Conservation (phyloP, 2,888 invertebrate genomes). For the Carterocephalus palaemon region DNA sequence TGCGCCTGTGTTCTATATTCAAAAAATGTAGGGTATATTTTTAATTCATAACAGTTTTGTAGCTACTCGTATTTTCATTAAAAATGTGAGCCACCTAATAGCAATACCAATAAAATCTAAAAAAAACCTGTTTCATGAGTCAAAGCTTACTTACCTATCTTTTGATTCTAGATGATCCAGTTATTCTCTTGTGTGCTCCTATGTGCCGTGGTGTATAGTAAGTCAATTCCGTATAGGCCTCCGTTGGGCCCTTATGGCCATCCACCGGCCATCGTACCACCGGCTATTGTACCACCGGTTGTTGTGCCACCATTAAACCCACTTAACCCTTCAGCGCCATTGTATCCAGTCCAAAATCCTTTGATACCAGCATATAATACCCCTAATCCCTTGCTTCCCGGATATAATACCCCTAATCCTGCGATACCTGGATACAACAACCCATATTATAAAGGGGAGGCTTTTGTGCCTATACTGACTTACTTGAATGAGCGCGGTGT, state of each 20-base stretch:
- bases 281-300: no score
- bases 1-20: no score
- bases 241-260: neutral
- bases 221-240: slow-evolving; percentile 7
- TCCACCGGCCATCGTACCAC: slow-evolving; percentile 5
- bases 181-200: slow-evolving; percentile 26
- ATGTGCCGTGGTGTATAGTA: slow-evolving; percentile 24
- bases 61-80: no score
- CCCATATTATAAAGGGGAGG: slow-evolving; percentile 51
- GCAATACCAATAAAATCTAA: no score
- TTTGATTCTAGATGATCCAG: slow-evolving; percentile 40
- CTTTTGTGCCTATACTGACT: slow-evolving; percentile 72
- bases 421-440: slow-evolving; percentile 42
- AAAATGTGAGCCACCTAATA: no score
- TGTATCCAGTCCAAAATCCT: slow-evolving; percentile 37
- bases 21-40: no score
- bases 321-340: slow-evolving; percentile 19
- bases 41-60: no score
- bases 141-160: neutral
- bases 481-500: slow-evolving; percentile 76
- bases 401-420: slow-evolving; percentile 43
- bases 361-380: slow-evolving; percentile 42
- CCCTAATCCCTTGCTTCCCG: slow-evolving; percentile 38
- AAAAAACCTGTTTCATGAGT: no score
- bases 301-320: slow-evolving; percentile 10